These are phyloP conservation scores for Drosophila santomea DNA, from an alignment of 1,140 invertebrate genomes.

Conservation along the genomic window DNA sequence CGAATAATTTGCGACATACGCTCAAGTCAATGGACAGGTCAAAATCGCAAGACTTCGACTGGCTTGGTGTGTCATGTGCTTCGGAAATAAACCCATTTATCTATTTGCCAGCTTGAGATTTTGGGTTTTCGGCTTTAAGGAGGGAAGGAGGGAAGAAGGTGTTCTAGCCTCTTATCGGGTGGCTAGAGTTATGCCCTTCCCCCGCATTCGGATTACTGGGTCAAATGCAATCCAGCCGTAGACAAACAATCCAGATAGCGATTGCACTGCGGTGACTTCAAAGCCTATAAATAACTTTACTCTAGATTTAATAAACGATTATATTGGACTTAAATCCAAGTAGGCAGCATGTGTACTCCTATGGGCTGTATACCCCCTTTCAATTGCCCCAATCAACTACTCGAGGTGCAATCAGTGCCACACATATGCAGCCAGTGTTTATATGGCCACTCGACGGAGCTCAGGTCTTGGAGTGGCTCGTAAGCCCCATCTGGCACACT, in stretches of 20 bases:
- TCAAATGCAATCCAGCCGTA: conserved; percentile 44
- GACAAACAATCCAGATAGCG: conserved; percentile 25
- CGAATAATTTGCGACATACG: conserved; percentile 82
- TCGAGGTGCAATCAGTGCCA: conserved; percentile 67
- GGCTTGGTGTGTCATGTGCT: conserved; percentile 47
- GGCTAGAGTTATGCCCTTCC: conserved; percentile 29
- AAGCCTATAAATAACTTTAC: conserved; percentile 74
- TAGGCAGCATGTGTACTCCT: conserved; percentile 47
- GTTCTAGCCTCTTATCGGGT: conserved; percentile 8
- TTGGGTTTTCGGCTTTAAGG: conserved; percentile 8
- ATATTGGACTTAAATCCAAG: conserved; percentile 76
- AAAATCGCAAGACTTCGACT: not conserved
- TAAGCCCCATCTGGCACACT: conserved; percentile 17
- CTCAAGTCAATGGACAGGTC: conserved; percentile 65
- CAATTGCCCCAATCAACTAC: conserved; percentile 66
- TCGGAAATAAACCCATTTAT: conserved; percentile 74
- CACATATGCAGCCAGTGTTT: conserved; percentile 38
- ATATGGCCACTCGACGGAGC: conserved; percentile 60
- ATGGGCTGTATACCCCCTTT: conserved; percentile 18
- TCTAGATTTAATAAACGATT: conserved; percentile 82
- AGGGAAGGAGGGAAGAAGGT: not conserved
- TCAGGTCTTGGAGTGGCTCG: conserved; percentile 52
- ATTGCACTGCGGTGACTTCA: conserved; percentile 54
- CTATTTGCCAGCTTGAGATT: conserved; percentile 73
- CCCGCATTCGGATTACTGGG: conserved; percentile 52